phyloP scores from a whole-genome alignment of 2,888 invertebrate species.

The Pasiphila rectangulata region DNA sequence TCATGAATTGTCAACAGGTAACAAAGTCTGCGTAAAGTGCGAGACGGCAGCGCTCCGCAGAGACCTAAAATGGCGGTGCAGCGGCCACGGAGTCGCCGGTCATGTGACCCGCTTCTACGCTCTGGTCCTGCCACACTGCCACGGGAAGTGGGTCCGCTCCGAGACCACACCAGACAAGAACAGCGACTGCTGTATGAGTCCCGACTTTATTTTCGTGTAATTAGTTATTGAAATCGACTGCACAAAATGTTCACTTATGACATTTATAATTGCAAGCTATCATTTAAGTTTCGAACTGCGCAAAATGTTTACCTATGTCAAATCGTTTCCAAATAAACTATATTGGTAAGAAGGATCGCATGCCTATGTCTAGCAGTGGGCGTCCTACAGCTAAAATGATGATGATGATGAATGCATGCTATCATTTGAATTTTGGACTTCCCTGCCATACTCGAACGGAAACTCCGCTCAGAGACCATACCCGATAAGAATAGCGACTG shows the following conservation, averaged over 20 bases:
- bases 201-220: conserved; percentile 76
- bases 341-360: no score
- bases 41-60: conserved; percentile 90
- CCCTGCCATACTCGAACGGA: conserved; percentile 92
- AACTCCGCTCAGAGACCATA: conserved; percentile 82
- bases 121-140: conserved; percentile 91
- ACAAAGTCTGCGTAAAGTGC: conserved; percentile 89
- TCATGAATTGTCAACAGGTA: conserved; percentile 76
- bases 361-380: no score
- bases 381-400: no score
- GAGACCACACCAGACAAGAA: conserved; percentile 55
- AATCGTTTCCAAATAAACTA: no score
- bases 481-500: conserved; percentile 60
- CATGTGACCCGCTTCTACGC: conserved; percentile 91
- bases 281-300: no score
- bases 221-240: conserved; percentile 10
- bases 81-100: conserved; percentile 90
- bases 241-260: background rate
- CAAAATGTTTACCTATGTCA: no score
- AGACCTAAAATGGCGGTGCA: conserved; percentile 88
- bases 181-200: conserved; percentile 62
- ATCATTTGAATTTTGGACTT: no score
- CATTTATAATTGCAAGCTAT: no score
- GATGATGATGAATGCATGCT: no score
- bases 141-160: conserved; percentile 91